Conservation (phyloP, 2,888 invertebrate species). For the Rhingia campestris region DNA sequence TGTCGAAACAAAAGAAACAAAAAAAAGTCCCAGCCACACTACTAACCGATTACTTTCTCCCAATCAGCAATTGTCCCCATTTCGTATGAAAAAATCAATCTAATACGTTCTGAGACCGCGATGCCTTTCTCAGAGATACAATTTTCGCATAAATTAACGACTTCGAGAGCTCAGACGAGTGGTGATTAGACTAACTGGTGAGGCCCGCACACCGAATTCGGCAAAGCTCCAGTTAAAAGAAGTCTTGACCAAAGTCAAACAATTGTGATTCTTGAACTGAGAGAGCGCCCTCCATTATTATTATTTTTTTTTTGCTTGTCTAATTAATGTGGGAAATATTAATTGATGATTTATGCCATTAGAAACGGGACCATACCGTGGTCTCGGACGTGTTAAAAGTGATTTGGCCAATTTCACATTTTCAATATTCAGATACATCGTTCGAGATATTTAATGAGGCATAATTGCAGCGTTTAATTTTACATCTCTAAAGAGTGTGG, state of each 20-base stretch:
- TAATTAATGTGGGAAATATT: constrained; percentile 49
- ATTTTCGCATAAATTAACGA: constrained; percentile 48
- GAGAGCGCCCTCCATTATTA: background rate
- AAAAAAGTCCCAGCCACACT: background rate
- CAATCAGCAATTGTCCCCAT: constrained; percentile 57
- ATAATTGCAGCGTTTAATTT: constrained; percentile 23
- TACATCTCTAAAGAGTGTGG: background rate
- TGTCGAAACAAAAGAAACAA: constrained; percentile 43
- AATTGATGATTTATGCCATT: constrained; percentile 24
- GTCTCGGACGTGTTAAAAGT: too few species aligned
- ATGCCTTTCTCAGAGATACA: constrained; percentile 37
- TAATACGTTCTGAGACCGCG: constrained; percentile 31
- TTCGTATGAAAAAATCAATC: constrained; percentile 50
- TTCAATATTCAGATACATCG: background rate
- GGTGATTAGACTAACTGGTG: constrained; percentile 16
- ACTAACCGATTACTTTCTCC: constrained; percentile 43
- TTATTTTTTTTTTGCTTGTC: background rate
- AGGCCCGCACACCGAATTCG: constrained; percentile 1
- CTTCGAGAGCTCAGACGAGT: constrained; percentile 20
- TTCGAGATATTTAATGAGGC: constrained; percentile 12
- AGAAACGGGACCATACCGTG: background rate
- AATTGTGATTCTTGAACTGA: constrained; percentile 1
- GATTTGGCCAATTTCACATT: constrained; percentile 34
- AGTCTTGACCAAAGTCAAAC: too few species aligned
- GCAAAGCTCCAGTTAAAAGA: background rate